Conservation (phyloP, 1,140 invertebrate genomes). For the Lasioglossum baleicum region DNA sequence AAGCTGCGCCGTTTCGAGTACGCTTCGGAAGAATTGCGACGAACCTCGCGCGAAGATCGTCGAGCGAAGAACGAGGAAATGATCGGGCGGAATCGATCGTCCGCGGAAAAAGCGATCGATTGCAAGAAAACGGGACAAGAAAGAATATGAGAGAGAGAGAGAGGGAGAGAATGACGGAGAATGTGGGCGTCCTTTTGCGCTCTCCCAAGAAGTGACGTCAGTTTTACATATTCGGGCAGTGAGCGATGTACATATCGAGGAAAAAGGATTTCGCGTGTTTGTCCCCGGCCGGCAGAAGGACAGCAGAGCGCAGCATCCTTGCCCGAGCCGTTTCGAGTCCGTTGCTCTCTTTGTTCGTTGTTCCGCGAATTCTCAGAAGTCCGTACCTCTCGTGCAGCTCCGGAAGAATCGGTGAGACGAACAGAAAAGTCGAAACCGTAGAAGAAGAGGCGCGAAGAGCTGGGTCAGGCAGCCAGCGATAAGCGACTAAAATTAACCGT, state of each 20-base stretch:
- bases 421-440: too few relatives aligned
- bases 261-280: slow-evolving; percentile 64
- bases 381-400: too few relatives aligned
- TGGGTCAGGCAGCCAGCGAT: not conserved
- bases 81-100: not conserved
- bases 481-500: slow-evolving; percentile 30
- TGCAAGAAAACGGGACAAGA: too few relatives aligned
- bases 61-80: not conserved
- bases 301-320: slow-evolving; percentile 21
- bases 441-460: too few relatives aligned
- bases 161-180: slow-evolving; percentile 3
- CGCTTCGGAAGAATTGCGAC: too few relatives aligned
- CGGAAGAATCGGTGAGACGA: too few relatives aligned
- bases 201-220: slow-evolving; percentile 73
- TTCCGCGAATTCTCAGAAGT: not conserved
- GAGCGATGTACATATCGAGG: slow-evolving; percentile 69
- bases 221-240: slow-evolving; percentile 78
- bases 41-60: not conserved
- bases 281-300: slow-evolving; percentile 16
- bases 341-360: not conserved
- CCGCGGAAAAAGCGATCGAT: not conserved
- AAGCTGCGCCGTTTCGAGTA: too few relatives aligned
- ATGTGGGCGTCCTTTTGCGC: slow-evolving; percentile 66
- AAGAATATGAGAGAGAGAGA: not conserved
- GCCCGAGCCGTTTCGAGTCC: not conserved